Evolutionary conservation across 2,797 vertebrate genomes (phyloP).

Genomic region (Tapera naevia): DNA sequence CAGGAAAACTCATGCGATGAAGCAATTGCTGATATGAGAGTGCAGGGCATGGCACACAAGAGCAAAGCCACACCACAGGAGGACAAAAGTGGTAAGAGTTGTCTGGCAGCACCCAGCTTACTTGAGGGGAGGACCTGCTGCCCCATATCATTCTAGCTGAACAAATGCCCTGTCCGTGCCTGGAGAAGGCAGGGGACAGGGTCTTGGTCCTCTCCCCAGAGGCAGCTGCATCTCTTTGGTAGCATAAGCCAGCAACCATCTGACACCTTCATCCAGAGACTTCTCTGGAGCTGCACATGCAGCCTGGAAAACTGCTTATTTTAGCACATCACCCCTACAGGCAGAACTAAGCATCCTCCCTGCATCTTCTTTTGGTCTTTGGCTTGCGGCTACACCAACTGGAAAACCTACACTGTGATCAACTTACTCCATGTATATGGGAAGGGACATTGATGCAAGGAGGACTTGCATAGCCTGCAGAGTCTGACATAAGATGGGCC

Average conservation of each 20-base stretch:
- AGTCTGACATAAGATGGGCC: neutral
- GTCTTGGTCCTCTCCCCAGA: neutral
- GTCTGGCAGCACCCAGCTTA: neutral
- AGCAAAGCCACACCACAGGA: neutral
- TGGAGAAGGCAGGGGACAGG: neutral
- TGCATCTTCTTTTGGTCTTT: neutral
- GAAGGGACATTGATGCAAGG: neutral
- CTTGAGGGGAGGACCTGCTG: neutral
- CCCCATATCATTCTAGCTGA: neutral
- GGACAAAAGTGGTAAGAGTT: neutral
- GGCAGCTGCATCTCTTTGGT: neutral
- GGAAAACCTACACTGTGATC: accelerated
- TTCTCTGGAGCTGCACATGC: neutral
- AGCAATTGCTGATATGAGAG: neutral
- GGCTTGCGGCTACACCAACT: neutral
- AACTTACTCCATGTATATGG: accelerated
- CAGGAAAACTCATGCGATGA: neutral
- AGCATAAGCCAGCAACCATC: neutral
- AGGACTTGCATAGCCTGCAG: neutral
- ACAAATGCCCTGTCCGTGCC: neutral
- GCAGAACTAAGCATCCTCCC: neutral
- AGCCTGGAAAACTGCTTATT: neutral
- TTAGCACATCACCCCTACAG: accelerated
- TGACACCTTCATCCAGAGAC: neutral
- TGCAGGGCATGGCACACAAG: neutral